phyloP scores from a whole-genome alignment of 2,797 vertebrate genomes.

The Hafferia zeledoni region DNA sequence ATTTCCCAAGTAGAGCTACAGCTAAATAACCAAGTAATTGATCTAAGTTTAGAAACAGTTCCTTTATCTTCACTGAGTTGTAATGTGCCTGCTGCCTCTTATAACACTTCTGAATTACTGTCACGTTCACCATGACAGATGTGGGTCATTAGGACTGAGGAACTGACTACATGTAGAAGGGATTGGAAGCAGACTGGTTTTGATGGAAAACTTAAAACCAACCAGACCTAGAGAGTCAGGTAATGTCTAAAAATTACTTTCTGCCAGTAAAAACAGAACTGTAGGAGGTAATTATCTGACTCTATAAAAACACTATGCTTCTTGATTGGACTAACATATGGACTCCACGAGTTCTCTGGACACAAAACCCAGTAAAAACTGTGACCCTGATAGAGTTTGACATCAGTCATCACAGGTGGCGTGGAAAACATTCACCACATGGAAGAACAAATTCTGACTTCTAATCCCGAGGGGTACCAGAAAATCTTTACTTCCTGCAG shows the following conservation, averaged over 20 bases:
- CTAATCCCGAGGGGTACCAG: not conserved
- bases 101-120: constrained; percentile 22
- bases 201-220: constrained; percentile 34
- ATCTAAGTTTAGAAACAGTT: constrained; percentile 25
- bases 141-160: constrained; percentile 13
- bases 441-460: constrained; percentile 36
- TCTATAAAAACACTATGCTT: constrained; percentile 26
- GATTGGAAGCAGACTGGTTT: constrained; percentile 7
- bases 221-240: not conserved
- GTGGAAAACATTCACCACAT: constrained; percentile 37
- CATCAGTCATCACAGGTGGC: constrained; percentile 45
- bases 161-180: constrained; percentile 17
- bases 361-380: constrained; percentile 20
- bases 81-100: constrained; percentile 6
- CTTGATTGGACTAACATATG: constrained; percentile 54
- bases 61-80: constrained; percentile 26
- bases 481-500: constrained; percentile 15
- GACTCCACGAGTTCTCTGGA: not conserved
- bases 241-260: constrained; percentile 43
- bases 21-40: not conserved
- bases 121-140: constrained; percentile 38
- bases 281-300: constrained; percentile 48
- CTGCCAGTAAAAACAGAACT: constrained; percentile 42
- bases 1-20: not conserved
- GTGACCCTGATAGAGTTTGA: constrained; percentile 30